phyloP scores from a whole-genome alignment of 2,888 invertebrate genomes.

The Meghimatium bilineatum region DNA sequence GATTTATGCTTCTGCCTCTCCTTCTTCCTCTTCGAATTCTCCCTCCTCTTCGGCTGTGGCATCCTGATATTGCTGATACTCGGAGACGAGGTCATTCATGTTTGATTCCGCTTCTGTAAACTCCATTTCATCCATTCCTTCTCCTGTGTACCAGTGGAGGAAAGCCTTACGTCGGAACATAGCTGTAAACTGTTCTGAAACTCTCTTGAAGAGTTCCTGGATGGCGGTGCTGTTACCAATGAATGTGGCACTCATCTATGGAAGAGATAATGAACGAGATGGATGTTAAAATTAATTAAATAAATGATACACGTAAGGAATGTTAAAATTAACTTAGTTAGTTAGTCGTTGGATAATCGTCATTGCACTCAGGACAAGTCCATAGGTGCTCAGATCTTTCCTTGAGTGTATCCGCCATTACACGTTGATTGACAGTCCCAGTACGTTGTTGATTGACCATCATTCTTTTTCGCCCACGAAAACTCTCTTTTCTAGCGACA shows the following conservation, averaged over 20 bases:
- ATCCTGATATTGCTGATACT: slow-evolving; percentile 69
- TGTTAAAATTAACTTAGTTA: no score
- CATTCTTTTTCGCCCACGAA: no score
- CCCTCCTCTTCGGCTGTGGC: slow-evolving; percentile 80
- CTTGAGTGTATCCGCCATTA: no score
- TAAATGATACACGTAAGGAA: background rate
- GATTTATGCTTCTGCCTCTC: slow-evolving; percentile 41
- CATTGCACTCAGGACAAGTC: no score
- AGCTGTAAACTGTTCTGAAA: slow-evolving; percentile 79
- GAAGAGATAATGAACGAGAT: background rate
- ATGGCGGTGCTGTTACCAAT: slow-evolving; percentile 81
- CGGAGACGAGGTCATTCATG: slow-evolving; percentile 83
- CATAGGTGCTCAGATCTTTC: no score
- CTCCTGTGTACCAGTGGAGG: slow-evolving; percentile 97
- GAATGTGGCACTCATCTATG: slow-evolving; percentile 82
- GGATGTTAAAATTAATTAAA: no score
- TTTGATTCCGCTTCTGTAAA: slow-evolving; percentile 96
- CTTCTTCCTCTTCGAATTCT: slow-evolving; percentile 48
- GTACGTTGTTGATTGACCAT: no score
- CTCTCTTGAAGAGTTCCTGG: slow-evolving; percentile 68
- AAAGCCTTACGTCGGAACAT: slow-evolving; percentile 98
- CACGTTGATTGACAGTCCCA: no score
- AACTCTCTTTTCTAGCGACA: no score
- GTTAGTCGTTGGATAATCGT: no score
- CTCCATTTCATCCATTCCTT: slow-evolving; percentile 97